These are phyloP conservation scores for Forficula auricularia DNA, from an alignment of 1,140 invertebrate species.

Conservation along the genomic window DNA sequence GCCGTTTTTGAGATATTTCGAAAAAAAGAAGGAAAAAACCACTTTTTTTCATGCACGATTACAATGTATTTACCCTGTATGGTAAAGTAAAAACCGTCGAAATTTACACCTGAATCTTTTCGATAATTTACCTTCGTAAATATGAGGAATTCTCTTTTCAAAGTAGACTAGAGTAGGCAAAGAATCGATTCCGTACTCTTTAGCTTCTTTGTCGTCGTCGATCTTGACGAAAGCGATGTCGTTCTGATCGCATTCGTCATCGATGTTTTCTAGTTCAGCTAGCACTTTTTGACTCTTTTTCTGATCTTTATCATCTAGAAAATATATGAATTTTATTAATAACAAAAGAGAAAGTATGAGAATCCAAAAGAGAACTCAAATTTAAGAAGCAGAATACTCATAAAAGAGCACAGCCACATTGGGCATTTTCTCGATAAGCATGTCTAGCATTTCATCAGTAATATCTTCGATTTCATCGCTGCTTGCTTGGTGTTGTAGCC, in stretches of 20 bases:
- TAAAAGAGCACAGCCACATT: slow-evolving; percentile 78
- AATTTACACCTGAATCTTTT: too few relatives aligned
- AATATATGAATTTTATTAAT: slow-evolving; percentile 16
- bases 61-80: too few relatives aligned
- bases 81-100: too few relatives aligned
- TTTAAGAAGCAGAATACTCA: slow-evolving; percentile 34
- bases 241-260: slow-evolving; percentile 82
- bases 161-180: slow-evolving; percentile 71
- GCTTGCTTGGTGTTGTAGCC: slow-evolving; percentile 69
- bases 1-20: too few relatives aligned
- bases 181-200: slow-evolving; percentile 71
- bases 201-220: slow-evolving; percentile 69
- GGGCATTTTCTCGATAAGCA: slow-evolving; percentile 73
- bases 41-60: too few relatives aligned
- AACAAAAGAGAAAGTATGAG: slow-evolving; percentile 10
- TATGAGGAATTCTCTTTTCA: slow-evolving; percentile 68
- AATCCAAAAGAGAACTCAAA: not conserved
- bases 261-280: slow-evolving; percentile 77
- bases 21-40: too few relatives aligned
- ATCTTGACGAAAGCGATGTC: slow-evolving; percentile 88
- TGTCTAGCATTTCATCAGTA: slow-evolving; percentile 84
- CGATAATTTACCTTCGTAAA: slow-evolving; percentile 55
- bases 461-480: slow-evolving; percentile 86
- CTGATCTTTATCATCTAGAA: slow-evolving; percentile 78
- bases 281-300: slow-evolving; percentile 78